A percentile compares a stretch with the other conserved stretches of the same genome.
Conservation (phyloP, 2,113 vertebrate species). For the Petroica traversi region DNA sequence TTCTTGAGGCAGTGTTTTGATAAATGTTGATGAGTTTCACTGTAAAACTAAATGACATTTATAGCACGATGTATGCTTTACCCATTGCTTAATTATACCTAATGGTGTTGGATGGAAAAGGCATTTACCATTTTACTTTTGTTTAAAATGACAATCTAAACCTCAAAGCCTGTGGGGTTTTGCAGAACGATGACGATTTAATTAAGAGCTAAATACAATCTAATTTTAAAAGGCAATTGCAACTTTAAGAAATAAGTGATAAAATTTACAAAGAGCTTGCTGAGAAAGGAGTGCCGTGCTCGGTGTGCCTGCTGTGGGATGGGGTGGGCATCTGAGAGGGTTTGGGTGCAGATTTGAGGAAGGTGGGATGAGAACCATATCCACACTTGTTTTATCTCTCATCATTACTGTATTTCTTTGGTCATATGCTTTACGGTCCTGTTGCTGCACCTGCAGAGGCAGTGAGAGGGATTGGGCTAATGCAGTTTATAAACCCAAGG, state of each 20-base stretch:
- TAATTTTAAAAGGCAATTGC: slow-evolving; percentile 59
- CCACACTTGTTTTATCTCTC: background rate
- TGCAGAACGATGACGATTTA: slow-evolving; percentile 60
- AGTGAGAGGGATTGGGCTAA: background rate
- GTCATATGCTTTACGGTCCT: background rate
- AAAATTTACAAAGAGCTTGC: background rate
- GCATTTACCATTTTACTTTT: slow-evolving; percentile 72
- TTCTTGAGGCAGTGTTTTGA: slow-evolving; percentile 77
- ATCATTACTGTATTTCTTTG: background rate
- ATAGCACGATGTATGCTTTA: slow-evolving; percentile 67
- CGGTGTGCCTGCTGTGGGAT: background rate
- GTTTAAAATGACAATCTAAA: slow-evolving; percentile 71
- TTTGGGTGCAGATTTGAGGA: background rate
- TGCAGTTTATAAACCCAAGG: background rate
- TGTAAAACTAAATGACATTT: slow-evolving; percentile 80
- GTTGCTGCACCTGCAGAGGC: background rate
- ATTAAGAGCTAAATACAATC: slow-evolving; percentile 72
- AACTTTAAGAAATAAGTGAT: slow-evolving; percentile 43
- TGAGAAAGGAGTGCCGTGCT: background rate
- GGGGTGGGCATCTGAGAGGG: background rate
- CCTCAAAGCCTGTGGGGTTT: slow-evolving; percentile 52
- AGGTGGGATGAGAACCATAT: too few relatives aligned
- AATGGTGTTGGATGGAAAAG: slow-evolving; percentile 71
- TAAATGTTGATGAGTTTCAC: slow-evolving; percentile 81
- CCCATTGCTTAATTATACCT: slow-evolving; percentile 76